Conservation (phyloP, 2,888 invertebrate genomes). For the Microplitis deprimator region DNA sequence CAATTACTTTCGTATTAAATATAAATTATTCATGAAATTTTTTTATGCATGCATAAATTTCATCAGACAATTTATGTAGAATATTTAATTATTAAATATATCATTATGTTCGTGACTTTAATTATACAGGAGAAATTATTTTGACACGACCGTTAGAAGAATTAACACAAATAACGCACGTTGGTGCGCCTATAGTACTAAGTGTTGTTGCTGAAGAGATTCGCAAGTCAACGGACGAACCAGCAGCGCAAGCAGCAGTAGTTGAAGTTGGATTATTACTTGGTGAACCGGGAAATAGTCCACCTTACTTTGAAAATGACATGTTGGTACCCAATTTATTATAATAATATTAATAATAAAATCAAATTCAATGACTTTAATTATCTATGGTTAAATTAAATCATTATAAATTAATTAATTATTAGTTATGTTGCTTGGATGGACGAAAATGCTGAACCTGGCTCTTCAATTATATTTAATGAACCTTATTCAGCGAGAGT, state of each 20-base stretch:
- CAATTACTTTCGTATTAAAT: slow-evolving; percentile 40
- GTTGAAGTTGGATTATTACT: slow-evolving; percentile 88
- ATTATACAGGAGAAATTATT: slow-evolving; percentile 77
- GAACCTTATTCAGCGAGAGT: slow-evolving; percentile 83
- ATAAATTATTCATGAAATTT: slow-evolving; percentile 42
- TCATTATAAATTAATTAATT: neutral
- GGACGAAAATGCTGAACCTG: slow-evolving; percentile 86
- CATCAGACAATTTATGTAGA: neutral
- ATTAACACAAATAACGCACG: slow-evolving; percentile 84
- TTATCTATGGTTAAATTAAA: neutral
- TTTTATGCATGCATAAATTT: slow-evolving; percentile 6
- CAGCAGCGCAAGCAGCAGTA: slow-evolving; percentile 84
- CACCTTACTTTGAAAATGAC: slow-evolving; percentile 85
- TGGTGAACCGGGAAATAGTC: slow-evolving; percentile 83
- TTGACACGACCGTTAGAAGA: slow-evolving; percentile 83
- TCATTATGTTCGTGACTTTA: no score
- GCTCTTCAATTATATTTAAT: slow-evolving; percentile 81
- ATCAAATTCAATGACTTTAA: no score
- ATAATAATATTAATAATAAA: neutral
- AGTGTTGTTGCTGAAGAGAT: slow-evolving; percentile 91
- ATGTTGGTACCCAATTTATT: slow-evolving; percentile 73
- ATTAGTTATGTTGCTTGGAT: slow-evolving; percentile 82
- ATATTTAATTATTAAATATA: no score
- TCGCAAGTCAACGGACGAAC: slow-evolving; percentile 80
- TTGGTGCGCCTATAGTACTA: slow-evolving; percentile 87